Percentiles rank a stretch among this genome's conserved stretches.
Evolutionary conservation across 2,797 vertebrate genomes (phyloP).

Genomic region (Siniperca undulata): DNA sequence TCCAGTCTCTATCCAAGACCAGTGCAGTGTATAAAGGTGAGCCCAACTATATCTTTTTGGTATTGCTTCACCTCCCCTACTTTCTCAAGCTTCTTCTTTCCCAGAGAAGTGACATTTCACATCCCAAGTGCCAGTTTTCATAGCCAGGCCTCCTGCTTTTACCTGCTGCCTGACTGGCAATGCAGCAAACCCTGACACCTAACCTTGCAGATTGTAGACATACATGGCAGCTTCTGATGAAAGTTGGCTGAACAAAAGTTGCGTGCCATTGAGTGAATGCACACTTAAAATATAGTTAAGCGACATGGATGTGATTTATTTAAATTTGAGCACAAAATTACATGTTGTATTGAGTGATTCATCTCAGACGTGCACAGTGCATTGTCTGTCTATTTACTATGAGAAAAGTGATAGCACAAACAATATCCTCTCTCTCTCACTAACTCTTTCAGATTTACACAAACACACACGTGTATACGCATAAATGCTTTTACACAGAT

Average conservation of each 20-base stretch:
- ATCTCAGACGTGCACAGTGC: neutral
- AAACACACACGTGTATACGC: conserved; percentile 12
- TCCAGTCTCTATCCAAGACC: conserved; percentile 9
- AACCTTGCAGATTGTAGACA: conserved; percentile 23
- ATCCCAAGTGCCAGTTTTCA: conserved; percentile 25
- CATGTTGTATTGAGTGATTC: neutral
- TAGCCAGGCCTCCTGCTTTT: conserved; percentile 8
- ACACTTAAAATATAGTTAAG: conserved; percentile 12
- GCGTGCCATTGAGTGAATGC: neutral
- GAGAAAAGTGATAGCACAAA: conserved; percentile 10
- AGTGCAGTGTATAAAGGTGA: conserved; percentile 20
- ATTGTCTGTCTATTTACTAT: neutral
- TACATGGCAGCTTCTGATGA: conserved; percentile 6
- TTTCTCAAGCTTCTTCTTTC: conserved; percentile 23
- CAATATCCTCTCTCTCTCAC: neutral
- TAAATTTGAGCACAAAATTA: conserved; percentile 1
- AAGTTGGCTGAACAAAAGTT: conserved; percentile 11
- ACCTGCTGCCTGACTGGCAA: conserved; percentile 30
- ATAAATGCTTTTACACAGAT: conserved; percentile 20
- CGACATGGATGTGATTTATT: conserved; percentile 3
- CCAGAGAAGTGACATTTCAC: conserved; percentile 43
- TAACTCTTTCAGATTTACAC: conserved; percentile 7
- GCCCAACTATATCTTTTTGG: conserved; percentile 24
- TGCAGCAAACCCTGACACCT: conserved; percentile 2
- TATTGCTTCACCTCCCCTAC: conserved; percentile 32